Base-by-base conservation (phyloP, 1,140 invertebrate genomes). In the Drosophila ananassae region DNA sequence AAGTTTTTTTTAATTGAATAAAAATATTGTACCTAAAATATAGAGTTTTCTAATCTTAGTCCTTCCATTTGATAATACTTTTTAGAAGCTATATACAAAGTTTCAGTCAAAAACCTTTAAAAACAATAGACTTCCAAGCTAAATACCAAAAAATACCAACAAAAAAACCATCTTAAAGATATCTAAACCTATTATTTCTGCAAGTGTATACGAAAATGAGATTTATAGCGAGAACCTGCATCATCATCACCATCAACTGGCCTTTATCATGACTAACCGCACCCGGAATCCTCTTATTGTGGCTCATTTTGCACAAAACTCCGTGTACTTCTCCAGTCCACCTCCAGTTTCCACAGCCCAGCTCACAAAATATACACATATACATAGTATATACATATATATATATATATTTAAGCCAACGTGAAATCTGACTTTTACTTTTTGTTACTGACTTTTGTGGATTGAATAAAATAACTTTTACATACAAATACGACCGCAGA, bases 401-500 rank as follows among this genome's bases (percentile, higher is more conserved):
- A 82, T 51, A 72, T 79, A 75, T 72, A 67, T 79, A 67, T 52
- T 74, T 83, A 39, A 67, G 63, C 60, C 63, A 64, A n/a, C 10
- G 10, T 37, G 10, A 37, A 37, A 37, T 21, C 44, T n/a, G n/a
- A n/a, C n/a, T n/a, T n/a, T n/a, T n/a, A n/a, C 68, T 81, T 53
- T 71, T n/a, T 5, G 13, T n/a, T 17, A 24, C 52, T 57, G 64
- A 77, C 74, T 79, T 68, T 79, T 67, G 63, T 52, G 63, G 60
- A 48, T 44, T 67, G 60, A 53, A 67, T 67, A 67, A 67, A 67
- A 67, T 67, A 67, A 66, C 34, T 37, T 37, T 10, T 37, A 37
- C 34, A 4, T 37, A 10, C 9, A 34, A 8, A 4, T n/a, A 12
- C 12, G 34, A 37, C 34, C 34, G 12, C 34, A 37, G 12, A 37